These are phyloP conservation scores for Tetragnatha versicolor DNA, from an alignment of 1,140 invertebrate species.

Conservation along the genomic window DNA sequence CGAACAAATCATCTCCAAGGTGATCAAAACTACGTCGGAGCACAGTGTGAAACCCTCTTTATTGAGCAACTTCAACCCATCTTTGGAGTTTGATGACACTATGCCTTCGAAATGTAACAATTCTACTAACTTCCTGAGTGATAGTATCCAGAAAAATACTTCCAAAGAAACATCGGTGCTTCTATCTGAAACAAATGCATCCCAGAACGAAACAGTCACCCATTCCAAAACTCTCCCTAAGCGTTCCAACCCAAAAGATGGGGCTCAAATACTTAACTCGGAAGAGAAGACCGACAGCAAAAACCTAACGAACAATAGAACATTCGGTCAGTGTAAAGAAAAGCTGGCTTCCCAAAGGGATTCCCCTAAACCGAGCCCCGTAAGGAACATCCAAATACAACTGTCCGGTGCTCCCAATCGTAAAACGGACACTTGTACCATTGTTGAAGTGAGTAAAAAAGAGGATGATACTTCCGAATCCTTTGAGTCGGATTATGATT, in stretches of 20 bases:
- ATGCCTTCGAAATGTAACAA: too few species aligned
- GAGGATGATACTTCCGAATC: slow-evolving; percentile 6
- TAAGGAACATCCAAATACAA: neutral
- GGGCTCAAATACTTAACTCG: neutral
- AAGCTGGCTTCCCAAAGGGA: slow-evolving; percentile 21
- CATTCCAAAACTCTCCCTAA: slow-evolving; percentile 16
- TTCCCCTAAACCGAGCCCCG: neutral
- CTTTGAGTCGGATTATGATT: slow-evolving; percentile 44
- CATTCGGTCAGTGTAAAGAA: slow-evolving; percentile 41
- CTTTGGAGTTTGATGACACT: slow-evolving; percentile 12
- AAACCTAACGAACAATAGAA: slow-evolving; percentile 2
- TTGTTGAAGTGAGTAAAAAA: neutral
- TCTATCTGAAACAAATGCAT: neutral
- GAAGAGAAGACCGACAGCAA: slow-evolving; percentile 1
- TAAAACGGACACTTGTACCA: neutral
- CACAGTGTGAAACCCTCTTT: slow-evolving; percentile 17
- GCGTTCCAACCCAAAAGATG: neutral
- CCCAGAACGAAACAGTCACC: neutral
- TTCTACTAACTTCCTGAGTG: too few species aligned
- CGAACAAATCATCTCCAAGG: slow-evolving; percentile 22
- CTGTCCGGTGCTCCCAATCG: neutral
- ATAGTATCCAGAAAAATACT: too few species aligned
- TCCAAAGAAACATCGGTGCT: too few species aligned
- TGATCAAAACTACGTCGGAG: slow-evolving; percentile 3
- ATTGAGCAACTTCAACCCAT: slow-evolving; percentile 44